Conservation (phyloP, 2,888 invertebrate species). For the Drosophila mettleri region DNA sequence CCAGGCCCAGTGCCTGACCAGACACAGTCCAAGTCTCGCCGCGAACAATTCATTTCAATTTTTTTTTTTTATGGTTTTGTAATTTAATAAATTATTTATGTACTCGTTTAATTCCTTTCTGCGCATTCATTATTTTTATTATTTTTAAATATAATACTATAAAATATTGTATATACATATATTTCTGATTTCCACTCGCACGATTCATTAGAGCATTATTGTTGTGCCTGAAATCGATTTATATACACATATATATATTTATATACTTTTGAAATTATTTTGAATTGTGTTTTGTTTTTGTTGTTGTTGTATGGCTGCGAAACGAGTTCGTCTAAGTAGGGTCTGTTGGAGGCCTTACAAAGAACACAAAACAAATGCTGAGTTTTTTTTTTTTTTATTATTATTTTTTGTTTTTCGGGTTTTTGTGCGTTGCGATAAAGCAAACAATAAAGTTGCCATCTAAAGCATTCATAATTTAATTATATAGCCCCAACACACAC, state of each 20-base stretch:
- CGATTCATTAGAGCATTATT: conserved; percentile 69
- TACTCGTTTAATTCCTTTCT: conserved; percentile 57
- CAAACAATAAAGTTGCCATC: conserved; percentile 70
- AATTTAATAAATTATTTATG: conserved; percentile 76
- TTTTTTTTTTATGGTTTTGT: conserved; percentile 38
- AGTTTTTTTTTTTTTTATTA: conserved; percentile 9
- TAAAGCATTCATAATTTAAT: conserved; percentile 78
- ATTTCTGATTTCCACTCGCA: conserved; percentile 45
- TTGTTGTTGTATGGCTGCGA: conserved; percentile 12
- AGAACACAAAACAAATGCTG: conserved; percentile 65
- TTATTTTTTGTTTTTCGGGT: no score
- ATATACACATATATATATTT: conserved; percentile 39
- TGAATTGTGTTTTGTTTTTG: conserved; percentile 25
- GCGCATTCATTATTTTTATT: conserved; percentile 48
- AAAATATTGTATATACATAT: conserved; percentile 11
- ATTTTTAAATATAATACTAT: conserved; percentile 36
- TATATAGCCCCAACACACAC: conserved; percentile 53
- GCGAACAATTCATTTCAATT: conserved; percentile 59
- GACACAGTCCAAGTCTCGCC: conserved; percentile 13
- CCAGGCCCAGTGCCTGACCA: not conserved
- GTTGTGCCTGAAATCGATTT: conserved; percentile 53
- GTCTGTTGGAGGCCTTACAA: conserved; percentile 41
- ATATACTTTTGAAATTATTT: conserved; percentile 39
- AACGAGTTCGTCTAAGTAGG: conserved; percentile 64
- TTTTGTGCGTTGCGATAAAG: conserved; percentile 56